Base-by-base conservation (phyloP, 37 sponge, comb jelly and placozoan species). In the Ephydatia muelleri region DNA sequence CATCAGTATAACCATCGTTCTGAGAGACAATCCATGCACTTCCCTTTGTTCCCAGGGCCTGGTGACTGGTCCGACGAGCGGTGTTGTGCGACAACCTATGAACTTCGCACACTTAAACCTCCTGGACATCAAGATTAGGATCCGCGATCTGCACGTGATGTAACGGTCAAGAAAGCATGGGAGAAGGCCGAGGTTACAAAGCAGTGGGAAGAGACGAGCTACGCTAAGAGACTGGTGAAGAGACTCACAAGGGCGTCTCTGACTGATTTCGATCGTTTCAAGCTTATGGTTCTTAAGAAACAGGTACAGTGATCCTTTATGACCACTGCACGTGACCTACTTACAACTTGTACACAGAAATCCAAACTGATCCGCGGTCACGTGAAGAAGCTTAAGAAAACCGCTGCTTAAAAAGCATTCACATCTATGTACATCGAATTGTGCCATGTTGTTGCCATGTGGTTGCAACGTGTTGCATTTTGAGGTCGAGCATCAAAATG, bases 241-340 rank as follows among this genome's bases (percentile, higher is more conserved):
- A 89, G 88, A 35, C 57, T 65, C 2, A 77, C 28, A 9, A 87
- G 96, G 33, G 67, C 36, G 38, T 13, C 67, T 5, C 88, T 96
- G 47, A 92, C 88, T 31, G 99, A 99, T 77, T 99, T 99, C 85
- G 94, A 95, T 23, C 87, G 99, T 23, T 99, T 93, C 88, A 99
- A 97, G 80, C 79, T 97, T 31, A 95, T 92, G 82, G 78, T 85
- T 9, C 67, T 95, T 37, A 99, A 93, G 78, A 91, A 95, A 71
- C 87, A 91, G 87, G 96, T 95, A 73, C 38, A n/a, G n/a, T n/a
- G 68, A 33, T 27, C 2, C 3, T 27, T 31, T 75, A 23, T 3
- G 14, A 75, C 29, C 4, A 5, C 22, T 19, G 12, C 32, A n/a
- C 28, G 16, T 82, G 3, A 43, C 48, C 16, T 76, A 0, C 12